A percentile compares a stretch with the other conserved stretches of the same genome.
These are phyloP conservation scores for Bombus consobrinus DNA, from an alignment of 1,140 invertebrate species.

Conservation along the genomic window DNA sequence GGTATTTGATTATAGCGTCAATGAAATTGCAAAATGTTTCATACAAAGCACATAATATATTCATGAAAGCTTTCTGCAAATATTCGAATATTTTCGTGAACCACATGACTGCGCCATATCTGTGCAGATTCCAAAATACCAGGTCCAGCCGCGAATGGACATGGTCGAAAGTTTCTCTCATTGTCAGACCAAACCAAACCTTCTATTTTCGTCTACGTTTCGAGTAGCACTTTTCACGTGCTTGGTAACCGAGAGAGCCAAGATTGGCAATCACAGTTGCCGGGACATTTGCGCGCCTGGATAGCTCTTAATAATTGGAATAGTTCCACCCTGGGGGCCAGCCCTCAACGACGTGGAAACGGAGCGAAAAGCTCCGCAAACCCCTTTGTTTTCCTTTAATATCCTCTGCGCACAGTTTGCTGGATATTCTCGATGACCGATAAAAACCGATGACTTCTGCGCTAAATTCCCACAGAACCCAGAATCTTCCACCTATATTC, in stretches of 20 bases:
- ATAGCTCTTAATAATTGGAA: conserved; percentile 65
- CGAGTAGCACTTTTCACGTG: conserved; percentile 2
- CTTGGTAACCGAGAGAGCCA: background rate
- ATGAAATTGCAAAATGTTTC: background rate
- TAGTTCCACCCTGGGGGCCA: conserved; percentile 35
- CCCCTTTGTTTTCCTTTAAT: conserved; percentile 34
- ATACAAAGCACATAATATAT: background rate
- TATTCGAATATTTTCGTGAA: background rate
- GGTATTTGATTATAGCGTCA: background rate
- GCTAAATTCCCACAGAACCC: background rate
- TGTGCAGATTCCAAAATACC: background rate
- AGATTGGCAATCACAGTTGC: conserved; percentile 44
- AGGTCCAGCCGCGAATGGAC: background rate
- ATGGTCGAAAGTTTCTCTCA: background rate
- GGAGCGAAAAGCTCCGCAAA: conserved; percentile 17
- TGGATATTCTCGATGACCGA: conserved; percentile 23
- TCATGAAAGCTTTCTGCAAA: background rate
- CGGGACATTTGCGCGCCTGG: conserved; percentile 49
- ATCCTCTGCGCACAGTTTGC: background rate
- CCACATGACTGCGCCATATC: too few relatives aligned
- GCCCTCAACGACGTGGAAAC: conserved; percentile 26
- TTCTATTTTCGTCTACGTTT: conserved; percentile 6
- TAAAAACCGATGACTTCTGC: conserved; percentile 8
- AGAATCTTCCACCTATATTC: background rate
- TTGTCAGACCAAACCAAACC: background rate